Evolutionary conservation across 37 sponge, comb jelly and placozoan genomes (phyloP).

Genomic region (Beroe ovata): DNA sequence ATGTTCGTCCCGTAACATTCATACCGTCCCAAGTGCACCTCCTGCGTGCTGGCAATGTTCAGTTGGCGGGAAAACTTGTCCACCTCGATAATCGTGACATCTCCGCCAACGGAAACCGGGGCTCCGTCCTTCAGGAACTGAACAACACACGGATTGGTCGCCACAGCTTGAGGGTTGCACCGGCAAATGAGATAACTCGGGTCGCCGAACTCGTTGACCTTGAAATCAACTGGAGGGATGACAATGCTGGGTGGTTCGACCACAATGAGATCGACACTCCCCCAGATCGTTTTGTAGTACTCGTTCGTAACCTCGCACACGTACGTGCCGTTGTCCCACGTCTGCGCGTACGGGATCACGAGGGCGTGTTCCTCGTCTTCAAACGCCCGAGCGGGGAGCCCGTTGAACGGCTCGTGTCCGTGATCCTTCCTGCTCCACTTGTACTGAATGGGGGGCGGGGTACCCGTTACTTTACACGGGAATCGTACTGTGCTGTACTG

Average conservation of each 20-base stretch:
- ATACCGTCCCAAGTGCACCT: background rate
- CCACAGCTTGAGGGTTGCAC: conserved; percentile 58
- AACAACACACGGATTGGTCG: background rate
- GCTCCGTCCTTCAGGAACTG: background rate
- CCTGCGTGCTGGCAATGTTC: background rate
- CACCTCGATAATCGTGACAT: background rate
- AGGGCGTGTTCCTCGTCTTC: conserved; percentile 32
- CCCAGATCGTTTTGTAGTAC: conserved; percentile 7
- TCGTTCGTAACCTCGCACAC: conserved; percentile 37
- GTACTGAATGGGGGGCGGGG: background rate
- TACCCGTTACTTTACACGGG: conserved; percentile 29
- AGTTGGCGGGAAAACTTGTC: background rate
- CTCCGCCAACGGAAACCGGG: background rate
- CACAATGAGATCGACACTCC: background rate
- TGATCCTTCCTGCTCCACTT: conserved; percentile 10
- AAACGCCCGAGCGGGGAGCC: conserved; percentile 32
- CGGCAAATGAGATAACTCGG: background rate
- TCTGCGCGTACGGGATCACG: conserved; percentile 37
- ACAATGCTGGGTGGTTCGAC: conserved; percentile 23
- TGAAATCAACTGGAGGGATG: conserved; percentile 10
- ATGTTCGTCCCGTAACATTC: conserved; percentile 39
- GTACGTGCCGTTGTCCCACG: conserved; percentile 63
- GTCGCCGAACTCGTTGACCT: conserved; percentile 16
- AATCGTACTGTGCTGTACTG: conserved; percentile 35
- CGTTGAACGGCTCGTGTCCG: conserved; percentile 2